phyloP scores from a whole-genome alignment of 2,113 vertebrate genomes.

The Malurus alboscapulatus region DNA sequence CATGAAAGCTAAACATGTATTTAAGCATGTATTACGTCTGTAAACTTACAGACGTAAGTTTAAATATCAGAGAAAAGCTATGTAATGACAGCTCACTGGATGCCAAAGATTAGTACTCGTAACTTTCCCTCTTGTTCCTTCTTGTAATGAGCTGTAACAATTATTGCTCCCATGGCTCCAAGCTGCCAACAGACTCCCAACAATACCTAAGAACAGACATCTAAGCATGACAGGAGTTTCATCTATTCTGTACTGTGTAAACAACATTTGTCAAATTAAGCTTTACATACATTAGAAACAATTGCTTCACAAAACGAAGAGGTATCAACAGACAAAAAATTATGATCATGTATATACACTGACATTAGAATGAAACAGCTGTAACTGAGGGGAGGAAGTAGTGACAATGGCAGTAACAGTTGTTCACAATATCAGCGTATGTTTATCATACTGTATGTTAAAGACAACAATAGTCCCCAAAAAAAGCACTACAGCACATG shows the following conservation, averaged over 20 bases:
- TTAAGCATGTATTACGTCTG: too few species aligned
- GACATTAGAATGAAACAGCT: neutral
- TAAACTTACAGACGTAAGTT: neutral
- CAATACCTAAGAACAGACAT: conserved; percentile 17
- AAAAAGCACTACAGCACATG: neutral
- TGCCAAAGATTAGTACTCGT: neutral
- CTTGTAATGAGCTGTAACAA: neutral
- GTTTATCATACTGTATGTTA: neutral
- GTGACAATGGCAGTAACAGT: neutral
- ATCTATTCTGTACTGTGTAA: neutral
- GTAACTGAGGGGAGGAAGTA: neutral
- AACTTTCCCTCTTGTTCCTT: neutral
- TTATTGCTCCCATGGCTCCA: neutral
- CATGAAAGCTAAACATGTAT: neutral
- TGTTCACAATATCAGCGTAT: neutral
- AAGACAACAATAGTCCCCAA: neutral
- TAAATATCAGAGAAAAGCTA: neutral
- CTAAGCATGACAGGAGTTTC: neutral
- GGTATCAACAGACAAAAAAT: neutral
- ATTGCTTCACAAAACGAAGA: neutral
- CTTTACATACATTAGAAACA: neutral
- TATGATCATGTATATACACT: neutral
- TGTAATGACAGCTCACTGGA: neutral
- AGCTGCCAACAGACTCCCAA: neutral
- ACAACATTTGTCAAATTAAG: neutral